Base-by-base conservation (phyloP, 2,888 invertebrate genomes). In the Polydrusus cervinus region DNA sequence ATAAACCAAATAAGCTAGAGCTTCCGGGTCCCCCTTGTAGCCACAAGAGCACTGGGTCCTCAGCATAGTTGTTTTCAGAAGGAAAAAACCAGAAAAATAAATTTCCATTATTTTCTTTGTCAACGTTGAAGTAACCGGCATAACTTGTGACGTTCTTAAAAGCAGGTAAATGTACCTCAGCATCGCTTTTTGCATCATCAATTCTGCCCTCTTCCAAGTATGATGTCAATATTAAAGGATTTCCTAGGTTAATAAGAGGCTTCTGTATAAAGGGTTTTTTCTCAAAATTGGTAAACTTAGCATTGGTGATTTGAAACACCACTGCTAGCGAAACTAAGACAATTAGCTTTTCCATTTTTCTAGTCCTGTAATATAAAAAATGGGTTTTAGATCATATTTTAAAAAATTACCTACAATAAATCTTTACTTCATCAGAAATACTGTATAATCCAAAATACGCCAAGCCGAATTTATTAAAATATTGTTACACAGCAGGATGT, bases 1-100 rank as follows among this genome's bases (percentile, higher is more conserved):
- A 95, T 3, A 95, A 86, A 0, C 94, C 94, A 79, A 90, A 93
- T 45, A 95, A 86, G 0, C 94, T 94, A 0, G 93, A 89, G 0
- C 93, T 93, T 0, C 94, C 94, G 0, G 95, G 95, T 0, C 95
- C 95, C 8, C 95, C 95, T 86, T 95, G 94, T 0, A 95, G 88
- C 95, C 95, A 95, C 6, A 95, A 86, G 0, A 94, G 86, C 0
- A 95, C 92, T 0, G 94, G 94, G 0, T 93, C 92, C 51, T 88
- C 85, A 74, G 88, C 87, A 43, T 73, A 74, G 57, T 81, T 69
- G 0, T 88, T 87, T 81, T 89, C 84, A 0, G 95, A 92, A 0
- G 95, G 95, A 84, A 96, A 95, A 83, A 94, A 96, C 96, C 96
- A 96, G 86, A 96, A 95, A 87, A 95, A 96, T 86, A 94, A 90